Conservation (phyloP, 2,888 invertebrate genomes). For the Tortricodes alternella region DNA sequence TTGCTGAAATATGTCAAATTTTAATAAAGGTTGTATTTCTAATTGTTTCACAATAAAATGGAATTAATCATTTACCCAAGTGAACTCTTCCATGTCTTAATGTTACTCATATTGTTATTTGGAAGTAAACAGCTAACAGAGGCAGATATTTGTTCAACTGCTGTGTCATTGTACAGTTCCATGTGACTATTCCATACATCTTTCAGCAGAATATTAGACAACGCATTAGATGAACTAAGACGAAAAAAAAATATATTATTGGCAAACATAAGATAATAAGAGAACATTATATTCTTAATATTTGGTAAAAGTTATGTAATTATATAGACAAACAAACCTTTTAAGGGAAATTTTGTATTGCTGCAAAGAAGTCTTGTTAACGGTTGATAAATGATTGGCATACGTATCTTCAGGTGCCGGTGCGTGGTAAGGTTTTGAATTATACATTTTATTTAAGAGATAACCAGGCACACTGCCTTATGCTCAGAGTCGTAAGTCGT, state of each 20-base stretch:
- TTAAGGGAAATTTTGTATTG: conserved; percentile 48
- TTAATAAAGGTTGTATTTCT: too few species aligned
- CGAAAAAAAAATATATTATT: not conserved
- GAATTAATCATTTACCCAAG: conserved; percentile 55
- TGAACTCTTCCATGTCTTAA: conserved; percentile 56
- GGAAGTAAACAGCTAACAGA: conserved; percentile 45
- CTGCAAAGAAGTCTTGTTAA: conserved; percentile 45
- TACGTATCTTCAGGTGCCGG: conserved; percentile 41
- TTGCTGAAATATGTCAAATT: conserved; percentile 50
- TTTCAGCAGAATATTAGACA: conserved; percentile 51
- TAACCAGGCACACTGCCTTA: too few species aligned
- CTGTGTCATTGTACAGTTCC: conserved; percentile 41
- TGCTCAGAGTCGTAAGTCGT: too few species aligned
- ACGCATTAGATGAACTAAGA: conserved; percentile 58
- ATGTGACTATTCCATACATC: conserved; percentile 52
- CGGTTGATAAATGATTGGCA: conserved; percentile 40
- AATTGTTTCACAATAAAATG: too few species aligned
- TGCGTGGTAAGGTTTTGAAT: conserved; percentile 24
- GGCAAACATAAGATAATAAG: too few species aligned
- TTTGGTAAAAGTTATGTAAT: too few species aligned
- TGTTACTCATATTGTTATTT: conserved; percentile 44
- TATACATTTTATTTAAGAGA: conserved; percentile 20
- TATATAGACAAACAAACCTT: conserved; percentile 41
- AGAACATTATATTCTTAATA: too few species aligned
- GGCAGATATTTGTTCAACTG: conserved; percentile 43